phyloP scores from a whole-genome alignment of 2,888 invertebrate genomes.

The Polydrusus pterygomalis region DNA sequence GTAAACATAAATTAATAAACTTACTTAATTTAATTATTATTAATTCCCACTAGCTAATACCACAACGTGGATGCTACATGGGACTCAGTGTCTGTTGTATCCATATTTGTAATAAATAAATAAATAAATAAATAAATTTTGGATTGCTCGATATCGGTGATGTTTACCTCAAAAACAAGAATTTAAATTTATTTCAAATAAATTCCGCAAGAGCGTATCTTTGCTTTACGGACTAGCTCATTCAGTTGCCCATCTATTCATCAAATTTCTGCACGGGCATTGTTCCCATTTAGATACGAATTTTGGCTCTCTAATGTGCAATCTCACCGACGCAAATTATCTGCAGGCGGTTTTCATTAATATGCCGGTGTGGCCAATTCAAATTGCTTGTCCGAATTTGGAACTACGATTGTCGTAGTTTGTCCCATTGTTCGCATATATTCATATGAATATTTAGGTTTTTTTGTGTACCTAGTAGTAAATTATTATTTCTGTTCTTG shows the following conservation, averaged over 20 bases:
- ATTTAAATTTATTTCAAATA: background rate
- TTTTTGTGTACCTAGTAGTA: too few species aligned
- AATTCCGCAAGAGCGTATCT: conserved; percentile 5
- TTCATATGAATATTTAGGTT: too few species aligned
- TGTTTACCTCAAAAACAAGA: too few species aligned
- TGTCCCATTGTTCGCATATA: conserved; percentile 29
- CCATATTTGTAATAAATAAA: too few species aligned
- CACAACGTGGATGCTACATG: too few species aligned
- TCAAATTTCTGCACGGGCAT: conserved; percentile 31
- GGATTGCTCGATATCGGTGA: too few species aligned
- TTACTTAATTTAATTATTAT: too few species aligned
- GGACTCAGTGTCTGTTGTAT: too few species aligned
- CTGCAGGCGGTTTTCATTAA: conserved; percentile 52
- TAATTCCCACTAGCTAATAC: too few species aligned
- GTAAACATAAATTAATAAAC: too few species aligned
- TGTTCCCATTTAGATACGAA: conserved; percentile 37
- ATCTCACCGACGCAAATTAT: conserved; percentile 49
- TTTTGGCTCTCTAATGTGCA: conserved; percentile 42
- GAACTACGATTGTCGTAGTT: conserved; percentile 16
- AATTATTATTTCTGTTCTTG: too few species aligned
- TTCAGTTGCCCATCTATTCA: conserved; percentile 23
- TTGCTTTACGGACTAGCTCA: background rate
- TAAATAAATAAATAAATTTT: too few species aligned
- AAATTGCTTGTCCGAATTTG: conserved; percentile 35
- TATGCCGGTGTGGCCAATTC: conserved; percentile 46